These are phyloP conservation scores for Gallinago undulata DNA, from an alignment of 2,113 vertebrate genomes.

Conservation along the genomic window DNA sequence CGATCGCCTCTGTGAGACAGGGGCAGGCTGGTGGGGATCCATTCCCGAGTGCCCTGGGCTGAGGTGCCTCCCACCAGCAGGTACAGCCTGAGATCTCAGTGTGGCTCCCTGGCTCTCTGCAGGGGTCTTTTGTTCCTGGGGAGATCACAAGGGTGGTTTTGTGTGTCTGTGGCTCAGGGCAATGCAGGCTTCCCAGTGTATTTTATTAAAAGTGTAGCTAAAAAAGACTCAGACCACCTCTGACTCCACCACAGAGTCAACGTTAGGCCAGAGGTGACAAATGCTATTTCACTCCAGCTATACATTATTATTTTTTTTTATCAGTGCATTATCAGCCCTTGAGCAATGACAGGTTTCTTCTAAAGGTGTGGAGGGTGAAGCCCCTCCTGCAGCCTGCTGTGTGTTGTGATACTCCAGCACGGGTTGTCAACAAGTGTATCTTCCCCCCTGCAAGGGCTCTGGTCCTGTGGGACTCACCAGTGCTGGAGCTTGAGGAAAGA, in stretches of 20 bases:
- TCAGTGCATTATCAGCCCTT: fast-evolving
- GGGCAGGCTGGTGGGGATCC: neutral
- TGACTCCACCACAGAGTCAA: neutral
- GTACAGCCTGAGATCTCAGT: fast-evolving
- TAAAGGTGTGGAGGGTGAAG: neutral
- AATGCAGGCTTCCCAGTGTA: neutral
- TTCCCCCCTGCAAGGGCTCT: neutral
- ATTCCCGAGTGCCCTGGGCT: neutral
- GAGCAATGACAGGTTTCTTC: neutral
- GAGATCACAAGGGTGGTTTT: fast-evolving
- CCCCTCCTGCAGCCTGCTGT: neutral
- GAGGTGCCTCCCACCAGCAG: fast-evolving
- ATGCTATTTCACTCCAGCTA: neutral
- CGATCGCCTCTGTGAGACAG: fast-evolving
- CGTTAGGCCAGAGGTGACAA: neutral
- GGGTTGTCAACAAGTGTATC: neutral
- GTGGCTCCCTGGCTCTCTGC: neutral
- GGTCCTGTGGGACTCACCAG: neutral
- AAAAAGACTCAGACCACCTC: neutral
- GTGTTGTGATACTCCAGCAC: neutral
- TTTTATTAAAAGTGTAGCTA: neutral
- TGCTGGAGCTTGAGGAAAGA: neutral
- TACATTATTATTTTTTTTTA: too few species aligned
- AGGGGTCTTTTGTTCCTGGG: neutral
- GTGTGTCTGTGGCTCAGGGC: neutral